These are phyloP conservation scores for Bradypus variegatus DNA, from an alignment of 2,797 vertebrate genomes.

Conservation along the genomic window DNA sequence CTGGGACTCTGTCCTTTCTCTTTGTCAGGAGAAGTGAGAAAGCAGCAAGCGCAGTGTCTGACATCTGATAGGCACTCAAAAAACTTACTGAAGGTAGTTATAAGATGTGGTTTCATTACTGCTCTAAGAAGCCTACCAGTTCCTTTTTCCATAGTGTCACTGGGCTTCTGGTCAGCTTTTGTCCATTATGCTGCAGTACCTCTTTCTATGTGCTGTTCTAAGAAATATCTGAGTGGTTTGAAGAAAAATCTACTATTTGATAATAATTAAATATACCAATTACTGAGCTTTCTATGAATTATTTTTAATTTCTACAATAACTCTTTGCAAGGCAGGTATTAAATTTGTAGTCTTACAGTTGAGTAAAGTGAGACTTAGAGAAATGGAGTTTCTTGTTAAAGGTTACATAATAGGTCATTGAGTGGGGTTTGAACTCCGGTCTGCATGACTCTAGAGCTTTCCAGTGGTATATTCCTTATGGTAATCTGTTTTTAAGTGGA, in stretches of 20 bases:
- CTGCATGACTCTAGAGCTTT: conserved; percentile 12
- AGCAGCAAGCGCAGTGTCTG: not conserved
- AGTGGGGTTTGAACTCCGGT: conserved; percentile 15
- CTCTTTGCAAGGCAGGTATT: not conserved
- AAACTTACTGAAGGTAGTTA: not conserved
- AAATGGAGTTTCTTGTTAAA: conserved; percentile 29
- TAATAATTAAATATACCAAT: not conserved
- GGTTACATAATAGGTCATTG: not conserved
- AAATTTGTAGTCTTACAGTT: not conserved
- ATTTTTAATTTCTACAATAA: conserved; percentile 30
- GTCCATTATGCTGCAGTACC: not conserved
- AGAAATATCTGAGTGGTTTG: not conserved
- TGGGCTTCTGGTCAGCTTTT: not conserved
- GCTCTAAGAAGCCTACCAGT: not conserved
- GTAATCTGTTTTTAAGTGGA: conserved; percentile 14
- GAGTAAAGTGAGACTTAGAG: conserved; percentile 11
- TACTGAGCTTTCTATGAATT: conserved; percentile 16
- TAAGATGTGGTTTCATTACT: not conserved
- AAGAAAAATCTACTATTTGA: not conserved
- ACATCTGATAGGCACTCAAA: not conserved
- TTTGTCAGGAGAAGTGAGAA: not conserved
- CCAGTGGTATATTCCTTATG: not conserved
- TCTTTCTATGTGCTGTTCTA: not conserved
- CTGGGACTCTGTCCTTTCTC: not conserved
- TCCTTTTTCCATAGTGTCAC: not conserved